Base-by-base conservation (phyloP, 2,797 vertebrate genomes). In the Brachyrhaphis roseni region DNA sequence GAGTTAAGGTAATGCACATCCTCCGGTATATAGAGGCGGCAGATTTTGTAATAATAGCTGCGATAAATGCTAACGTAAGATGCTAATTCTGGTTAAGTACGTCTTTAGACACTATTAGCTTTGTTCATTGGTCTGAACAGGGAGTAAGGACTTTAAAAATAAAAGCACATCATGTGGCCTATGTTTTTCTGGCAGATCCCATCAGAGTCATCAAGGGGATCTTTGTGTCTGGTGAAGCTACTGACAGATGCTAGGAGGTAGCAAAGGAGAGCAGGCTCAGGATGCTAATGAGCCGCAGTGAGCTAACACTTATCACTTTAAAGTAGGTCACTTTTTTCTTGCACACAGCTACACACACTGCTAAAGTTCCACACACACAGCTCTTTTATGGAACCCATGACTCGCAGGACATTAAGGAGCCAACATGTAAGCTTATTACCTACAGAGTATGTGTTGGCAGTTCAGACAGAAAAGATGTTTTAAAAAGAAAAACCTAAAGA, bases 201-300 rank as follows among this genome's bases (percentile, higher is more conserved):
- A 72, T 86, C 49, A 0, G 62, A 71, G 80, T 80, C 64, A 88
- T 91, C 64, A 57, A 92, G 77, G 80, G 31, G 81, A 78, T 79
- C 86, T 91, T 88, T 90, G 89, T 92, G 79, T 85, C 62, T 23
- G 70, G 70, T 5, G 34, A 80, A 76, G 62, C 84, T 51, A 74
- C 76, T 20, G 36, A 76, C 47, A 23, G 77, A 82, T 77, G 36
- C 85, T 20, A 79, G 78, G 83, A 84, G 84, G 82, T 53, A 82
- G 73, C 34, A 41, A 75, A 57, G 72, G 72, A 76, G 59, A 62
- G 73, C 49, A 79, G 72, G 78, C 78, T 74, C 66, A 39, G 75
- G 82, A 90, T 90, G 81, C 83, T 88, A 88, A 93, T 83, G 47
- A 75, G 82, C 31, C 46, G 64, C 89, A 83, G 39, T 34, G 55